Percentiles rank a stretch among this genome's conserved stretches.
These are phyloP conservation scores for Lepus timidus DNA, from an alignment of 2,113 vertebrate genomes.

Conservation along the genomic window DNA sequence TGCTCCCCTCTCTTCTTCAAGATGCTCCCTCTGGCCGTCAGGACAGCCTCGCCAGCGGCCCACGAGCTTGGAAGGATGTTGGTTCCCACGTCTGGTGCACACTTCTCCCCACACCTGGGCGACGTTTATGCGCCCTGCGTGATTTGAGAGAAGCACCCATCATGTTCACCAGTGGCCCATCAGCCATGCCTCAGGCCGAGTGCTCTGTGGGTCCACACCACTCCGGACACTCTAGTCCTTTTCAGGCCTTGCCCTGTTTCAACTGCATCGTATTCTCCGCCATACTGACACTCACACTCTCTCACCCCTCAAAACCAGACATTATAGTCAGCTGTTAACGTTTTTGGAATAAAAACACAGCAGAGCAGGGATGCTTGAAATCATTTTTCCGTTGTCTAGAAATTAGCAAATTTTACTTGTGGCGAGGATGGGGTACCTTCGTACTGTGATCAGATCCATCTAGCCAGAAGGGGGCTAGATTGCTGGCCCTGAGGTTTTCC, in stretches of 20 bases:
- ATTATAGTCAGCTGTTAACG: neutral
- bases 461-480: neutral
- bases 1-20: neutral
- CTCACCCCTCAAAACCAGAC: neutral
- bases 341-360: conserved; percentile 49
- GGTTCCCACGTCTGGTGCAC: neutral
- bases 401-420: conserved; percentile 10
- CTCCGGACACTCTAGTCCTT: neutral
- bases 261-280: neutral
- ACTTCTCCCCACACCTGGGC: neutral
- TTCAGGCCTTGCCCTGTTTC: neutral
- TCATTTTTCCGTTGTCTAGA: conserved; percentile 32
- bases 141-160: neutral
- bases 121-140: neutral
- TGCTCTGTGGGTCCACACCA: rapidly evolving
- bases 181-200: neutral
- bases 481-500: neutral
- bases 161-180: neutral
- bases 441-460: no score
- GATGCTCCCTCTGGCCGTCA: neutral
- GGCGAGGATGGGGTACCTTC: neutral
- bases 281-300: neutral
- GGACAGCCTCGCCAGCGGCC: neutral
- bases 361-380: neutral
- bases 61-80: neutral